phyloP scores from a whole-genome alignment of 2,888 invertebrate species.

The Athalia cordata region DNA sequence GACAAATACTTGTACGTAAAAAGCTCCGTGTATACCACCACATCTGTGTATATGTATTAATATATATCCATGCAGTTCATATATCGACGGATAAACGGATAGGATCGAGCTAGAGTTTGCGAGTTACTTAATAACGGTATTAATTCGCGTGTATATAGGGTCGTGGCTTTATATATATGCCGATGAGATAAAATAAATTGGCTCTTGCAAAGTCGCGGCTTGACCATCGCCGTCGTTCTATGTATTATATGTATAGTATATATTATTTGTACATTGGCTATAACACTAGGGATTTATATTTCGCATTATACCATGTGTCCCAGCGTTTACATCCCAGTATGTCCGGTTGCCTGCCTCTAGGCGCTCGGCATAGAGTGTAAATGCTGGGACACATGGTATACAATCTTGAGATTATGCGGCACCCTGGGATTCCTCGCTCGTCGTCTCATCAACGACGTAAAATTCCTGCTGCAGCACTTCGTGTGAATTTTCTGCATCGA shows the following conservation, averaged over 20 bases:
- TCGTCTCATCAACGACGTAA: too few relatives aligned
- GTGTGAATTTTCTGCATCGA: too few relatives aligned
- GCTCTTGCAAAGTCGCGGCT: background rate
- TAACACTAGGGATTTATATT: too few relatives aligned
- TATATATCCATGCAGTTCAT: conserved; percentile 10
- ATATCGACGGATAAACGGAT: conserved; percentile 51
- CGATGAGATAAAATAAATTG: background rate
- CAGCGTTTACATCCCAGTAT: too few relatives aligned
- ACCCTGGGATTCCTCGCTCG: too few relatives aligned
- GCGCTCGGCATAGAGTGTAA: too few relatives aligned
- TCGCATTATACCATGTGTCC: too few relatives aligned
- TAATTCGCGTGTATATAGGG: conserved; percentile 53
- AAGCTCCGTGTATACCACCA: background rate
- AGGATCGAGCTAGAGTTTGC: conserved; percentile 16
- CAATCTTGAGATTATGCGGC: too few relatives aligned
- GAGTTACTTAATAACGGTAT: conserved; percentile 54
- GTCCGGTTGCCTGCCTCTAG: too few relatives aligned
- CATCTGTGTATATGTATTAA: background rate
- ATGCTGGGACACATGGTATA: too few relatives aligned
- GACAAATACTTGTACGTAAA: background rate
- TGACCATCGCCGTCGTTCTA: background rate
- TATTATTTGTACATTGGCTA: background rate
- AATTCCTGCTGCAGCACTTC: too few relatives aligned
- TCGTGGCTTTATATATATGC: background rate
- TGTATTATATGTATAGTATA: background rate